Conservation (phyloP, 2,113 vertebrate genomes). For the Petrocephalus microphthalmus region DNA sequence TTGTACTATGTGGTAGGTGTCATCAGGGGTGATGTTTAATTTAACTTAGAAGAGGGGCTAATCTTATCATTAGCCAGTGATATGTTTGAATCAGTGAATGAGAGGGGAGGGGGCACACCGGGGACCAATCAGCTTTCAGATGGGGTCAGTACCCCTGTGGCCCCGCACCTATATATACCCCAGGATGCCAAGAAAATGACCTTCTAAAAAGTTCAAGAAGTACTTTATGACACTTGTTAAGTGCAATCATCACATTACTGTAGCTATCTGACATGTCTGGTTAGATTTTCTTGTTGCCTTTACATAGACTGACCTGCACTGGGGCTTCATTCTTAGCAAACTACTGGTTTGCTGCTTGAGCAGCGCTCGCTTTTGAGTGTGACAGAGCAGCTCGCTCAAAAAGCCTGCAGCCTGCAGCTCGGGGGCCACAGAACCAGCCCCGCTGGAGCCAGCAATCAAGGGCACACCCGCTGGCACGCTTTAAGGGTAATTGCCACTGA, state of each 20-base stretch:
- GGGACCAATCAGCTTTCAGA: not conserved
- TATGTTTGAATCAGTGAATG: not conserved
- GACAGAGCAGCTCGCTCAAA: conserved; percentile 2
- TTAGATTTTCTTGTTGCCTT: not conserved
- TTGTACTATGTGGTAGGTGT: too few species aligned
- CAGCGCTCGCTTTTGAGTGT: conserved; percentile 26
- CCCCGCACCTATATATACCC: not conserved
- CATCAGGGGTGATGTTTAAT: not conserved
- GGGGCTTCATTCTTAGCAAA: not conserved
- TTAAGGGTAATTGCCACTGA: conserved; percentile 27
- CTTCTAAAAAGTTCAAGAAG: not conserved
- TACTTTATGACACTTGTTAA: not conserved
- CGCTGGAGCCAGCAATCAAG: not conserved
- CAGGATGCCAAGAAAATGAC: not conserved
- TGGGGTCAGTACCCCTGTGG: not conserved
- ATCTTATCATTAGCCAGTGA: not conserved
- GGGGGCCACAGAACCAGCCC: not conserved
- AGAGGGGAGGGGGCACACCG: not conserved
- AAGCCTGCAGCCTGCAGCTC: not conserved
- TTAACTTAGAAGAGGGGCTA: not conserved
- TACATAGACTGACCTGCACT: not conserved
- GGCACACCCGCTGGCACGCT: not conserved
- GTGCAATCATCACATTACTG: not conserved
- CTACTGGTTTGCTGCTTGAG: not conserved
- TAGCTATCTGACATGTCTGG: not conserved